These are phyloP conservation scores for Camponotus floridanus DNA, from an alignment of 1,140 invertebrate genomes.

Conservation along the genomic window DNA sequence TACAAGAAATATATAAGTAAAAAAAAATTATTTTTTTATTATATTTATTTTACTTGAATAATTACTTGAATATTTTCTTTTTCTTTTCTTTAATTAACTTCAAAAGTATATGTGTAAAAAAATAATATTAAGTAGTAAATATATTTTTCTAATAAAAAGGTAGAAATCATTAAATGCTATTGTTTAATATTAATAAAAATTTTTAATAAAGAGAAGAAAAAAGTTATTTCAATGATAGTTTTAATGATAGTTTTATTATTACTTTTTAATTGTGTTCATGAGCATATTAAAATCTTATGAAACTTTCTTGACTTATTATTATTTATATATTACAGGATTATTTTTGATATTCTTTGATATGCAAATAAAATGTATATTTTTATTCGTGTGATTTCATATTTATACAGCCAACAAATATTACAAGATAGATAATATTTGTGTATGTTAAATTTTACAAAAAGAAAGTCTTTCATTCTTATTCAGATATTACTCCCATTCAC, in stretches of 20 bases:
- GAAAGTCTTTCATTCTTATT: not conserved
- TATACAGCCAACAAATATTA: not conserved
- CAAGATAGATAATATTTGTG: not conserved
- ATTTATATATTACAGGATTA: not conserved
- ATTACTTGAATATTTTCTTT: not conserved
- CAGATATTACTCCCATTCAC: not conserved
- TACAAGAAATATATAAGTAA: not conserved
- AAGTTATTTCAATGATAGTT: not conserved
- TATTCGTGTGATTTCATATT: not conserved
- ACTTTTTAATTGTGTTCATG: no score
- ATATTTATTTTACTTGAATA: not conserved
- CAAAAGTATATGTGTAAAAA: not conserved
- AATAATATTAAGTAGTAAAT: not conserved
- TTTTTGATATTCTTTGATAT: not conserved
- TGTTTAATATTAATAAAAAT: no score
- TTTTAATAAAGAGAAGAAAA: no score
- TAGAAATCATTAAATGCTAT: no score
- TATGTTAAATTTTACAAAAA: conserved; percentile 26
- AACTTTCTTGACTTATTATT: not conserved
- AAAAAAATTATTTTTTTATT: not conserved
- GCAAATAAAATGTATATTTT: conserved; percentile 14
- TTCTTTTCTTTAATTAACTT: not conserved
- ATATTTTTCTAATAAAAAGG: no score
- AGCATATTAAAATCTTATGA: conserved; percentile 1
- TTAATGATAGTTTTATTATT: not conserved